Evolutionary conservation across 1,140 invertebrate genomes (phyloP).

Genomic region (Hormaphis cornu): DNA sequence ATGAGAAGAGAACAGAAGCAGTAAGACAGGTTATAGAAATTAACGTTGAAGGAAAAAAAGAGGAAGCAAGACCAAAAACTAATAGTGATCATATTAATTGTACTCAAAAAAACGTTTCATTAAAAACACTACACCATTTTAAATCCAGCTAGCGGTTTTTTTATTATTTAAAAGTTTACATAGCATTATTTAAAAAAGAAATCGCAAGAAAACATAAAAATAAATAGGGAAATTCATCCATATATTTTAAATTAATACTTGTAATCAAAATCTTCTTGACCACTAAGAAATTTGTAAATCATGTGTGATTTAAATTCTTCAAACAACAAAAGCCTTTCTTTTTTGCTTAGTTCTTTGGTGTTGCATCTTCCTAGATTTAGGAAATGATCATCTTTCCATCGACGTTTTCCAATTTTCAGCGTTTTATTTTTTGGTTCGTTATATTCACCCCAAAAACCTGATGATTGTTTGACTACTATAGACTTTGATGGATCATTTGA

Average conservation of each 20-base stretch:
- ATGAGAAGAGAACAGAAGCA: too few species aligned
- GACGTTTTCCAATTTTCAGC: slow-evolving; percentile 28
- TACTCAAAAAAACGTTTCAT: too few species aligned
- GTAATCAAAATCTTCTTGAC: slow-evolving; percentile 78
- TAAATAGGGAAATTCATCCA: neutral
- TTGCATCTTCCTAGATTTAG: slow-evolving; percentile 1
- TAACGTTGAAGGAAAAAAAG: too few species aligned
- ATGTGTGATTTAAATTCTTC: slow-evolving; percentile 80
- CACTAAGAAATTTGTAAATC: slow-evolving; percentile 77
- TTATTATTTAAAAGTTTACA: neutral
- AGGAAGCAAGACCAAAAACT: too few species aligned
- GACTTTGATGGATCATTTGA: neutral
- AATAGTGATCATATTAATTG: too few species aligned
- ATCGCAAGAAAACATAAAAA: neutral
- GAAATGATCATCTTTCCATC: slow-evolving; percentile 31
- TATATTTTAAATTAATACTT: slow-evolving; percentile 40
- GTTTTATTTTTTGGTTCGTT: slow-evolving; percentile 21
- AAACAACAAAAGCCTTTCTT: slow-evolving; percentile 50
- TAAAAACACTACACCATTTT: too few species aligned
- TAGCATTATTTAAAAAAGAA: too few species aligned
- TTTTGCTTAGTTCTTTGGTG: slow-evolving; percentile 33
- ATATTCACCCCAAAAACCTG: slow-evolving; percentile 7
- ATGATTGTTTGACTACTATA: neutral
- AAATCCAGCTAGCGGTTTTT: neutral
- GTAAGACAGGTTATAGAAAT: too few species aligned